phyloP scores from a whole-genome alignment of 30 jellyfish, hydroid and myxozoan species.

The Rhopilema esculentum region DNA sequence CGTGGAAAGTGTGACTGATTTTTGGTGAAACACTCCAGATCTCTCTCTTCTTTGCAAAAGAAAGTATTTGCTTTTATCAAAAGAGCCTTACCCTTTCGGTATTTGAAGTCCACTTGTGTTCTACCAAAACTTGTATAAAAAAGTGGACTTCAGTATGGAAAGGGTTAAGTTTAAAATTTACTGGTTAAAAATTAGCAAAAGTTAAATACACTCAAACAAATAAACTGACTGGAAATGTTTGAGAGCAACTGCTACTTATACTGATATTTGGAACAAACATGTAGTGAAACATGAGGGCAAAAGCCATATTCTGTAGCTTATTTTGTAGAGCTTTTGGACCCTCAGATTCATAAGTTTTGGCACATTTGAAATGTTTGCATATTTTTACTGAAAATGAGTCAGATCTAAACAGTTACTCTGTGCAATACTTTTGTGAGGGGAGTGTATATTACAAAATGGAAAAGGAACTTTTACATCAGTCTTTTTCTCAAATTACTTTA shows the following conservation, averaged over 20 bases:
- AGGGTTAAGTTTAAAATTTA: not conserved
- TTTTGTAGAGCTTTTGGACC: conserved; percentile 2
- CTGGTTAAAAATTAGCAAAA: not conserved
- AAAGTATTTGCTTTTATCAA: not conserved
- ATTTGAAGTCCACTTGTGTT: not conserved
- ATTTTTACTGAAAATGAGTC: conserved; percentile 6
- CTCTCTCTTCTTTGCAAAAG: not conserved
- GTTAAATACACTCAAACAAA: not conserved
- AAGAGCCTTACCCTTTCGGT: not conserved
- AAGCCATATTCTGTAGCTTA: not conserved
- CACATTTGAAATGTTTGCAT: not conserved
- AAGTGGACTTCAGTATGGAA: not conserved
- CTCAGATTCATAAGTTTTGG: not conserved
- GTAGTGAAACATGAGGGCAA: conserved; percentile 1
- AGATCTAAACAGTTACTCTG: not conserved
- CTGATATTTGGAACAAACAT: not conserved
- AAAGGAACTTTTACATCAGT: no score
- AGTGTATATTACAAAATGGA: no score
- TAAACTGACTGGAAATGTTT: not conserved
- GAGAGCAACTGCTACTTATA: conserved; percentile 31
- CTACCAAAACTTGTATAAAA: not conserved
- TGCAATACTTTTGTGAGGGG: no score
- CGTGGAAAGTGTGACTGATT: conserved; percentile 33
- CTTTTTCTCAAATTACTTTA: no score
- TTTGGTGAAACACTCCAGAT: conserved; percentile 13